Conservation (phyloP, 2,113 vertebrate genomes). For the Etheostoma spectabile region DNA sequence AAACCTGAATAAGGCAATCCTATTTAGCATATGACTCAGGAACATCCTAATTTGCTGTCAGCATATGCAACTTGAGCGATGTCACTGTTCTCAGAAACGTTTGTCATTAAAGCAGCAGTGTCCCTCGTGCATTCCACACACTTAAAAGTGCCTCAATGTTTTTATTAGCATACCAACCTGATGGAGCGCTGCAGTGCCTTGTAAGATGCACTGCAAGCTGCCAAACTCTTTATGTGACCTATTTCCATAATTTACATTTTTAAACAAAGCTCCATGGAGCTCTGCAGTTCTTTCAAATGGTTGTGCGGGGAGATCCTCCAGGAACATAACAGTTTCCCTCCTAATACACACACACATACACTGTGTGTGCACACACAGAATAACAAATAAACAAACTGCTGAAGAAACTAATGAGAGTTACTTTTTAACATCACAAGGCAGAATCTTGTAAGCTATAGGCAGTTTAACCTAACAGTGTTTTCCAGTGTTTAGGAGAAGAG, state of each 20-base stretch:
- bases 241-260: constrained; percentile 85
- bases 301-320: constrained; percentile 63
- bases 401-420: constrained; percentile 53
- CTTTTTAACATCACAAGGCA: constrained; percentile 47
- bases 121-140: constrained; percentile 49
- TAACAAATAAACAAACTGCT: constrained; percentile 56
- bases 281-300: constrained; percentile 71
- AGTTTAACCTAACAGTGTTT: constrained; percentile 50
- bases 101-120: constrained; percentile 61
- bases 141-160: constrained; percentile 69
- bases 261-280: constrained; percentile 78
- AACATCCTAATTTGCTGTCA: constrained; percentile 65
- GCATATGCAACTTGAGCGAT: constrained; percentile 58
- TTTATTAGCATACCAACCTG: constrained; percentile 71
- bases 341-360: constrained; percentile 16
- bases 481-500: constrained; percentile 34
- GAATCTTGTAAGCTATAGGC: constrained; percentile 49
- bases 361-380: background rate
- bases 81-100: constrained; percentile 54
- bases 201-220: constrained; percentile 68
- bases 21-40: constrained; percentile 59
- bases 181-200: constrained; percentile 70
- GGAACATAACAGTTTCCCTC: constrained; percentile 47
- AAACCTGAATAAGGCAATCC: constrained; percentile 27
- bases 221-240: constrained; percentile 81